Evolutionary conservation across 2,888 invertebrate species (phyloP).

Genomic region (Adelphocoris suturalis): DNA sequence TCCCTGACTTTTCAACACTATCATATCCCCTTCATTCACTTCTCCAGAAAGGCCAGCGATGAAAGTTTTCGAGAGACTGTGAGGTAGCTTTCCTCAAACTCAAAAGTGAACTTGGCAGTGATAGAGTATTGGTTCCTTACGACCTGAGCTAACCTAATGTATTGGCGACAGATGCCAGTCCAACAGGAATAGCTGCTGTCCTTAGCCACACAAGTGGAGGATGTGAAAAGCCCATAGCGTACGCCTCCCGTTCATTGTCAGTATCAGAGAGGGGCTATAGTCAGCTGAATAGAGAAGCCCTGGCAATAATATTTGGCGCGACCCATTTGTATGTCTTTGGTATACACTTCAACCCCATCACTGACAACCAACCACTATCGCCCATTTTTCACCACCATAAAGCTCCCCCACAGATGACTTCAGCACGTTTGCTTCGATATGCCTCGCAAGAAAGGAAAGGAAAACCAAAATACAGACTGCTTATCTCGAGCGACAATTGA

Average conservation of each 20-base stretch:
- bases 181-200: constrained; percentile 70
- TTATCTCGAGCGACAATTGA: too few species aligned
- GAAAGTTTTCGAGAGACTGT: constrained; percentile 73
- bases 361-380: constrained; percentile 71
- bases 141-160: constrained; percentile 74
- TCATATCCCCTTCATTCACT: constrained; percentile 74
- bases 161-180: constrained; percentile 74
- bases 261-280: constrained; percentile 76
- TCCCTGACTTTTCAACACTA: constrained; percentile 73
- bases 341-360: constrained; percentile 60
- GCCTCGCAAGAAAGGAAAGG: constrained; percentile 5
- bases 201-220: constrained; percentile 70
- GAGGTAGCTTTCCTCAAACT: constrained; percentile 74
- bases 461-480: too few species aligned
- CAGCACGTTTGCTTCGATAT: constrained; percentile 64
- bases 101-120: constrained; percentile 74
- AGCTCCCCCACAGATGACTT: constrained; percentile 65
- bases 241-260: constrained; percentile 74
- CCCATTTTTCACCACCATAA: constrained; percentile 66
- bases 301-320: constrained; percentile 66
- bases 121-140: constrained; percentile 74
- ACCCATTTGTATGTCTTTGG: constrained; percentile 65
- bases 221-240: constrained; percentile 71
- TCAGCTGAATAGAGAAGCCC: constrained; percentile 73
- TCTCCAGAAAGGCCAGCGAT: too few species aligned